Percentiles rank a stretch among this genome's conserved stretches.
phyloP scores from a whole-genome alignment of 2,797 vertebrate species.

The Vultur gryphus region DNA sequence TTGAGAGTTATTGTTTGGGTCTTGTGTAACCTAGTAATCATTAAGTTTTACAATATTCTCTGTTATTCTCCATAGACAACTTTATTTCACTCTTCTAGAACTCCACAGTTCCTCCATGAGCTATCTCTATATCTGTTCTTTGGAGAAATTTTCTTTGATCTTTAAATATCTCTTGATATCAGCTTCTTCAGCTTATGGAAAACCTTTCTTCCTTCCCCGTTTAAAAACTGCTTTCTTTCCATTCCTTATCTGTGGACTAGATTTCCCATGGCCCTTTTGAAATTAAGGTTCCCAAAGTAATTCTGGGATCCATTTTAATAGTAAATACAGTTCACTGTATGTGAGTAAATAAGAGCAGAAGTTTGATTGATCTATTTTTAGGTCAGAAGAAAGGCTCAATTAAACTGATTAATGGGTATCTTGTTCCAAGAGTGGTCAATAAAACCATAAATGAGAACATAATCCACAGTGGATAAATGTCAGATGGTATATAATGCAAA shows the following conservation, averaged over 20 bases:
- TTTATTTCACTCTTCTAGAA: neutral
- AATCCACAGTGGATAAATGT: neutral
- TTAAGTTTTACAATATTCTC: neutral
- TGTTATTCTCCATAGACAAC: neutral
- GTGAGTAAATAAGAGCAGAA: neutral
- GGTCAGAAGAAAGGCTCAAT: neutral
- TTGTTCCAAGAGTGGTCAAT: neutral
- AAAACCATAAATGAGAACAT: neutral
- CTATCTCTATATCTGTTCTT: neutral
- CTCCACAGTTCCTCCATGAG: neutral
- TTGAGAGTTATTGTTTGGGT: neutral
- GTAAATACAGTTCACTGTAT: neutral
- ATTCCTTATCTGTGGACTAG: neutral
- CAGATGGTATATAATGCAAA: neutral
- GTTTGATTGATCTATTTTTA: neutral
- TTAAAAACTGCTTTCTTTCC: neutral
- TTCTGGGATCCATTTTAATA: neutral
- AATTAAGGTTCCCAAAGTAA: neutral
- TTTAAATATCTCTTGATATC: neutral
- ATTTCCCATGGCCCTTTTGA: neutral
- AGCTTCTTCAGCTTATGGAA: neutral
- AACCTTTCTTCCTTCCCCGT: neutral
- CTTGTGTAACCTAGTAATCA: neutral
- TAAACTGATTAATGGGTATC: neutral
- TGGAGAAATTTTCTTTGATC: neutral